These are phyloP conservation scores for Bimastos eiseni DNA, from an alignment of 2,888 invertebrate species.

Conservation along the genomic window DNA sequence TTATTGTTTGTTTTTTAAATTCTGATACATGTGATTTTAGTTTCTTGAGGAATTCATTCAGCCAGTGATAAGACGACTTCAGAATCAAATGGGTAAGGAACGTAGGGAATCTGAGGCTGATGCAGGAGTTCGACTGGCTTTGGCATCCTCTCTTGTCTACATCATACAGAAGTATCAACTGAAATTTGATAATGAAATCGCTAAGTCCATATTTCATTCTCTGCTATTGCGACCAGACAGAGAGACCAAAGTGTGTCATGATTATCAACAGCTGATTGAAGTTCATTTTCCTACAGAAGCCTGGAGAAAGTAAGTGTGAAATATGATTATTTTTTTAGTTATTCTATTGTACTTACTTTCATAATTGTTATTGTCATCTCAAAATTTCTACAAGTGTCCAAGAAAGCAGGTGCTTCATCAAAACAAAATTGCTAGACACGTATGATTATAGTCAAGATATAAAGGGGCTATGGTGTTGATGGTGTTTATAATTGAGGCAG, in stretches of 20 bases:
- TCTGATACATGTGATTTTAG: background rate
- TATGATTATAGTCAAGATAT: no score
- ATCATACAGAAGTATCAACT: slow-evolving; percentile 22
- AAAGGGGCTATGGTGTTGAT: no score
- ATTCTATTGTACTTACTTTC: no score
- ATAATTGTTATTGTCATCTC: no score
- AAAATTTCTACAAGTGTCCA: no score
- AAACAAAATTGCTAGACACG: no score
- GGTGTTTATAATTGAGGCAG: no score
- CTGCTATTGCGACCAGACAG: background rate
- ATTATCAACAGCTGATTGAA: slow-evolving; percentile 3
- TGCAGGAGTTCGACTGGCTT: slow-evolving; percentile 23
- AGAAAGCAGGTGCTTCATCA: no score
- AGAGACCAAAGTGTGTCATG: background rate
- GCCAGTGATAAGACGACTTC: background rate
- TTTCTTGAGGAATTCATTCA: slow-evolving; percentile 23
- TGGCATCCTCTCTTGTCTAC: slow-evolving; percentile 16
- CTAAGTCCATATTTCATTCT: background rate
- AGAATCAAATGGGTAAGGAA: background rate
- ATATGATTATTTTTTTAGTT: background rate
- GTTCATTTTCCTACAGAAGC: background rate
- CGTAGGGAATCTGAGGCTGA: background rate
- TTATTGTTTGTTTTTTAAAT: no score
- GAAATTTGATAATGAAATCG: background rate
- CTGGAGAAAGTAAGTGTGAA: background rate